A percentile compares a stretch with the other conserved stretches of the same genome.
Conservation (phyloP, 2,888 invertebrate species). For the Scaptomyza parva region DNA sequence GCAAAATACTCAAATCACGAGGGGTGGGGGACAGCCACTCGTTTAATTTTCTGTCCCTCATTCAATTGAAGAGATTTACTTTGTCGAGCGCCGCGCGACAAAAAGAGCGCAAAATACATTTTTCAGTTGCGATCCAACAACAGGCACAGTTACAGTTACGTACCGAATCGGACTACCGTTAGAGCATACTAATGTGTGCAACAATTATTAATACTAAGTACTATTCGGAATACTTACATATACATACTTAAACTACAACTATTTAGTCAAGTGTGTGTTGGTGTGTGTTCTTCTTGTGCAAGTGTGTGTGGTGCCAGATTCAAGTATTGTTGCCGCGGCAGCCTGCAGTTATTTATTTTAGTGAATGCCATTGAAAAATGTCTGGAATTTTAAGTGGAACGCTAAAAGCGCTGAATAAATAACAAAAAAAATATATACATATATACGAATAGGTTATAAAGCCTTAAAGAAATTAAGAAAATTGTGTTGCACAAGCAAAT, state of each 20-base stretch:
- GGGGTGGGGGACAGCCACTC: conserved; percentile 40
- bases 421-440: conserved; percentile 15
- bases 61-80: conserved; percentile 77
- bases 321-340: no score
- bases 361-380: conserved; percentile 54
- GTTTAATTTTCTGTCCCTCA: conserved; percentile 59
- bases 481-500: conserved; percentile 46
- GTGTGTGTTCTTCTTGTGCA: no score
- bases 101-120: conserved; percentile 20
- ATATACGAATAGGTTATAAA: conserved; percentile 7
- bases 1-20: conserved; percentile 47
- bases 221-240: conserved; percentile 19
- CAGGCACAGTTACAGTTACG: conserved; percentile 43
- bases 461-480: conserved; percentile 5
- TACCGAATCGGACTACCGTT: conserved; percentile 22
- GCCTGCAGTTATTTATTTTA: conserved; percentile 35
- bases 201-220: conserved; percentile 39
- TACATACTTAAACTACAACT: conserved; percentile 5
- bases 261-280: conserved; percentile 21
- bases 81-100: conserved; percentile 41
- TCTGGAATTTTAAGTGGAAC: conserved; percentile 72
- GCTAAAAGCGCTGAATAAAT: conserved; percentile 46
- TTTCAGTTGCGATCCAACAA: conserved; percentile 69
- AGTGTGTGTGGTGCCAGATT: conserved; percentile 6
- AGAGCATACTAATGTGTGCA: conserved; percentile 15